phyloP scores from a whole-genome alignment of 2,113 vertebrate genomes.

The Eurystomus gularis region DNA sequence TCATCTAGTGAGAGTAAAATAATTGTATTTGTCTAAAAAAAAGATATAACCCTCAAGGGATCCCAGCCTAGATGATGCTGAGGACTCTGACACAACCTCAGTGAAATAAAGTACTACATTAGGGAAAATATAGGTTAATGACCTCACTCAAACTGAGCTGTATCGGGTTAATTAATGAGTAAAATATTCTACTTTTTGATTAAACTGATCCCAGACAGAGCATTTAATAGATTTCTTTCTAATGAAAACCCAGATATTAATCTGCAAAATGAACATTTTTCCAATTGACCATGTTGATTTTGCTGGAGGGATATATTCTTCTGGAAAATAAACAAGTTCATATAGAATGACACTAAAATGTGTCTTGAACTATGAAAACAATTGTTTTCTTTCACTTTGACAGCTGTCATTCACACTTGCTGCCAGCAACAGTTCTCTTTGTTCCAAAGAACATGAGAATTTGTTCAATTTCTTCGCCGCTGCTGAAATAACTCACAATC shows the following conservation, averaged over 20 bases:
- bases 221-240: background rate
- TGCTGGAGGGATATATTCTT: background rate
- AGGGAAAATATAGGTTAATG: constrained; percentile 25
- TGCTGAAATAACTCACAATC: background rate
- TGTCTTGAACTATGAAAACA: background rate
- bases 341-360: background rate
- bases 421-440: background rate
- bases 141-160: background rate
- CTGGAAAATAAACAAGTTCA: background rate
- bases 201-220: background rate
- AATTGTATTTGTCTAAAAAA: constrained; percentile 27
- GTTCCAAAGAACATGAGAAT: background rate
- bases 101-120: background rate
- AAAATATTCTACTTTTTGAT: constrained; percentile 27
- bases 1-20: constrained; percentile 27
- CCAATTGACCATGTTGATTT: background rate
- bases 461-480: background rate
- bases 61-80: background rate
- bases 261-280: background rate
- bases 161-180: constrained; percentile 24
- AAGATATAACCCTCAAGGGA: background rate
- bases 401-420: background rate
- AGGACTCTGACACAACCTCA: background rate
- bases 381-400: background rate
- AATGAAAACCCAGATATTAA: background rate